phyloP scores from a whole-genome alignment of 2,888 invertebrate species.

The Malthinus seriepunctatus region DNA sequence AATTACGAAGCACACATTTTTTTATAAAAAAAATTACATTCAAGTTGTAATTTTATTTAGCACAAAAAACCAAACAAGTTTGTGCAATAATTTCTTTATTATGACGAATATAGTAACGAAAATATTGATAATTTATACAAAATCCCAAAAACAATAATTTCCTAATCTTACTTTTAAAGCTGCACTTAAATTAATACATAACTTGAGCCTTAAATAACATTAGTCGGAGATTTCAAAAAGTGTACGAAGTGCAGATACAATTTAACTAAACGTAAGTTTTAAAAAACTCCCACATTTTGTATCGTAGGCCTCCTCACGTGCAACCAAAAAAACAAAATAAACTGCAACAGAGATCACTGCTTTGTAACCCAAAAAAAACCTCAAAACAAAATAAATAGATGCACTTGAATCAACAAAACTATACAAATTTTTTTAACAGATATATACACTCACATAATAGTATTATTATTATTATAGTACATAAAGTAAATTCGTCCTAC shows the following conservation, averaged over 20 bases:
- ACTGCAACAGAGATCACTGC: neutral
- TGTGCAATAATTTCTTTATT: conserved; percentile 16
- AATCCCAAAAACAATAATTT: too few relatives aligned
- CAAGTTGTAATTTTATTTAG: conserved; percentile 21
- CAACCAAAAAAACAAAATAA: neutral
- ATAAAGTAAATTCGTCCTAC: neutral
- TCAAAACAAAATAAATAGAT: conserved; percentile 12
- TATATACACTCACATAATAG: conserved; percentile 27
- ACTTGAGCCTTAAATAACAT: too few relatives aligned
- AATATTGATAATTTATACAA: too few relatives aligned
- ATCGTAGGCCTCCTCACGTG: too few relatives aligned
- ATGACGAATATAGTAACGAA: neutral
- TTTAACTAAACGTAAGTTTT: too few relatives aligned
- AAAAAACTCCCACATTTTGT: too few relatives aligned
- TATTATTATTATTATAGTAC: conserved; percentile 20
- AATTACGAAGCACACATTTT: conserved; percentile 28
- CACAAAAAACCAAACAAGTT: conserved; percentile 23
- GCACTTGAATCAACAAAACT: conserved; percentile 12
- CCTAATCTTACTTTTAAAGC: too few relatives aligned
- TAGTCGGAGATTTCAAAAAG: too few relatives aligned
- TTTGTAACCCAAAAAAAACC: conserved; percentile 6
- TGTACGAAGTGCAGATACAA: too few relatives aligned
- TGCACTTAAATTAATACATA: too few relatives aligned
- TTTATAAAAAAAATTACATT: conserved; percentile 21
- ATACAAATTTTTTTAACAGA: conserved; percentile 19